A percentile compares a stretch with the other conserved stretches of the same genome.
phyloP scores from a whole-genome alignment of 2,113 vertebrate genomes.

The Penelope pileata region DNA sequence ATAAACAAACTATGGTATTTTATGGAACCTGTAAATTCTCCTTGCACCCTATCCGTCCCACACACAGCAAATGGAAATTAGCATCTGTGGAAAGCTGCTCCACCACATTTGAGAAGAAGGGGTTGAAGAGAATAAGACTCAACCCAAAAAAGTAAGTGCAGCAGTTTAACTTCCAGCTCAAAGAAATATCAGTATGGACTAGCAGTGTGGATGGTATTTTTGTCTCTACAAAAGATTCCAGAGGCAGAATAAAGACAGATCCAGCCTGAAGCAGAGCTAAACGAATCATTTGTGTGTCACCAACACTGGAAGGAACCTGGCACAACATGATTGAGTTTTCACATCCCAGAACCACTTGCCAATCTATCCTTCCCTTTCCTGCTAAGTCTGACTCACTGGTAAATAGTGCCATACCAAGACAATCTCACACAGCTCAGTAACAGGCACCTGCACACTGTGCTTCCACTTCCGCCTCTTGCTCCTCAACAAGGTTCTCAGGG shows the following conservation, averaged over 20 bases:
- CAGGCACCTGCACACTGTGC: slow-evolving; percentile 23
- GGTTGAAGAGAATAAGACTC: not conserved
- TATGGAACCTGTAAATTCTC: not conserved
- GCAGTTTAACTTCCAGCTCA: not conserved
- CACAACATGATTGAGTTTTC: not conserved
- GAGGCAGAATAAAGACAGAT: not conserved
- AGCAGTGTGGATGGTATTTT: not conserved
- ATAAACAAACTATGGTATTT: not conserved
- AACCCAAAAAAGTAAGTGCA: too few relatives aligned
- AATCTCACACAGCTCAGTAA: not conserved
- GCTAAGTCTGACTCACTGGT: not conserved
- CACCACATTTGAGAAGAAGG: not conserved
- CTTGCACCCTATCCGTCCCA: not conserved
- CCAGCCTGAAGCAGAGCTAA: not conserved
- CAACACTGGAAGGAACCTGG: not conserved
- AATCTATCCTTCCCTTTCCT: not conserved
- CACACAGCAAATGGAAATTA: not conserved
- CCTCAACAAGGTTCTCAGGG: slow-evolving; percentile 19
- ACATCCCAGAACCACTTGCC: too few relatives aligned
- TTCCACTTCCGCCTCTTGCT: not conserved
- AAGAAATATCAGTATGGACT: not conserved
- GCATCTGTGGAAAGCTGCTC: not conserved
- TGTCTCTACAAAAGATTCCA: not conserved
- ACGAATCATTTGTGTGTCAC: not conserved
- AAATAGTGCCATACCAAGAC: not conserved